Percentiles rank a stretch among this genome's conserved stretches.
These are phyloP conservation scores for Hydropotes inermis DNA, from an alignment of 2,113 vertebrate species.

Conservation along the genomic window DNA sequence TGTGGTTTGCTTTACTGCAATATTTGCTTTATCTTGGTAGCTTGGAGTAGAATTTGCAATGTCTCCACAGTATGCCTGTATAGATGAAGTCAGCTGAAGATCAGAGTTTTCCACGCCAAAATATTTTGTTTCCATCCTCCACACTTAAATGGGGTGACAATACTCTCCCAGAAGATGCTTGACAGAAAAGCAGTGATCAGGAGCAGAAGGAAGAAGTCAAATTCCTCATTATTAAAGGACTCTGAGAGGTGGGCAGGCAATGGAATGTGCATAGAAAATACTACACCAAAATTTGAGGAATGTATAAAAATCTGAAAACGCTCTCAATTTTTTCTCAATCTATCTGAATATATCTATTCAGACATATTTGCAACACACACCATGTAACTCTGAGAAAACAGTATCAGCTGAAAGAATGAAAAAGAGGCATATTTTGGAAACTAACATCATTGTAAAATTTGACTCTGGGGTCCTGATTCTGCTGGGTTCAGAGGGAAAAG, in stretches of 20 bases:
- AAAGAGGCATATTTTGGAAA: slow-evolving; percentile 21
- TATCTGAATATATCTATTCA: not conserved
- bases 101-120: not conserved
- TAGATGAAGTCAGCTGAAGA: not conserved
- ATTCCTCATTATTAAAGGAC: not conserved
- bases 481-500: not conserved
- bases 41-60: not conserved
- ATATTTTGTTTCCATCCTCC: not conserved
- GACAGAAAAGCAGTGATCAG: not conserved
- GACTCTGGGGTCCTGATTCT: not conserved
- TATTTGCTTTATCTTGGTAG: not conserved
- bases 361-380: not conserved
- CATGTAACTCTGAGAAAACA: not conserved
- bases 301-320: not conserved
- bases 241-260: not conserved
- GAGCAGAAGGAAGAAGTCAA: not conserved
- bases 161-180: not conserved
- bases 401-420: not conserved
- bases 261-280: not conserved
- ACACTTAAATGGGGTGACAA: not conserved
- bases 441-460: not conserved
- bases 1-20: not conserved
- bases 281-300: not conserved
- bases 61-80: not conserved
- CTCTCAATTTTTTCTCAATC: not conserved